Evolutionary conservation across 2,888 invertebrate species (phyloP), one percentile per base, ranked within the genome.

Genomic region (Protodeltote pygarga): DNA sequence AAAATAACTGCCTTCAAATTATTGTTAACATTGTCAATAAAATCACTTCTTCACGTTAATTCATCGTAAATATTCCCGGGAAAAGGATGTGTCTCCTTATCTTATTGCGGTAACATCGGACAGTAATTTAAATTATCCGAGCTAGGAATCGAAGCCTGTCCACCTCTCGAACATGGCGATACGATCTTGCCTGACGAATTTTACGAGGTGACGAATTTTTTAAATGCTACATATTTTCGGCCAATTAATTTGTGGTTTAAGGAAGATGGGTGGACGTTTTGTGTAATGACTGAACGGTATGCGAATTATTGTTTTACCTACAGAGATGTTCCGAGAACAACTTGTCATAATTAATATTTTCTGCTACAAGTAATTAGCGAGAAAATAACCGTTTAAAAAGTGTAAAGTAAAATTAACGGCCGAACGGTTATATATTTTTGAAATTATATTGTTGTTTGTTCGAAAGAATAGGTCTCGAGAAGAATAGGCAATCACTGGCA

Each of bases 61-160:
- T 16, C 17, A 17, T 28, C 39, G 27, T 50, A 40, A 55, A 60
- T 48, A 29, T 27, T 11, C 5, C 6, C 8, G 5, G 35, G 32
- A 23, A 49, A 46, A n/a, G n/a, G 17, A 20, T 59, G 21, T 47
- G 31, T 31, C 13, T 13, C 13, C 34, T 42, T 44, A 51, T 46
- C 37, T 41, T 8, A 6, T 20, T 42, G 5, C 20, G 25, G 40
- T 24, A 28, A 35, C 15, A 9, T 10, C 5, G 3, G 3, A 6
- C 23, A n/a, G 10, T 51, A 29, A 57, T 34, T 51, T 29, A 50
- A 52, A 14, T 24, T 37, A 34, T 33, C 44, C 17, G 24, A 39
- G 27, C 35, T 46, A 65, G 48, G 37, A 55, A 50, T 54, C 52
- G 45, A 48, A 37, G 13, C 66, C 14, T 32, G 49, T 49, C 57